Percentiles rank a stretch among this genome's conserved stretches.
Evolutionary conservation across 2,113 vertebrate species (phyloP).

Genomic region (Chinchilla lanigera): DNA sequence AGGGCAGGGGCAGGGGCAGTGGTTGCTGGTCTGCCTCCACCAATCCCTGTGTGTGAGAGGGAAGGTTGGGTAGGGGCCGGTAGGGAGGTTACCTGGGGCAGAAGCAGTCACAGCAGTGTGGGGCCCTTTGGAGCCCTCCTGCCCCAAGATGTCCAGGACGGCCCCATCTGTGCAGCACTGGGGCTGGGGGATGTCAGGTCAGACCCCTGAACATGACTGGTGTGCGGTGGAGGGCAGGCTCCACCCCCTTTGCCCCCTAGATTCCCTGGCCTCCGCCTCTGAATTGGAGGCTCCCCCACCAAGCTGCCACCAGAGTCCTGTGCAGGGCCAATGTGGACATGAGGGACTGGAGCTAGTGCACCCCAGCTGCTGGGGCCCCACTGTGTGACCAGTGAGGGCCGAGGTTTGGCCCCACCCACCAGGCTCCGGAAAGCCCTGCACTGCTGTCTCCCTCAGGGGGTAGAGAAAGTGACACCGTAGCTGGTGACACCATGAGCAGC

Average conservation of each 20-base stretch:
- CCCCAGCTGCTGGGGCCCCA: not conserved
- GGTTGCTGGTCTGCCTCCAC: not conserved
- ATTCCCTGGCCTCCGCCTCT: not conserved
- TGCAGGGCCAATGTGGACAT: no score
- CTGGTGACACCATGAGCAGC: not conserved
- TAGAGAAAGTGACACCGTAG: accelerated
- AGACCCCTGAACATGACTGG: not conserved
- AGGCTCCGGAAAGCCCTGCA: not conserved
- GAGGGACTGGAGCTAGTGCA: not conserved
- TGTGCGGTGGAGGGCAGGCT: not conserved
- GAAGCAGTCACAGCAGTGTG: not conserved
- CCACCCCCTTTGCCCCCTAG: not conserved
- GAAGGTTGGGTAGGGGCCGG: not conserved
- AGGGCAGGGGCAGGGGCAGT: not conserved
- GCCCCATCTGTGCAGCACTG: not conserved
- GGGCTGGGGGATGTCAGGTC: not conserved
- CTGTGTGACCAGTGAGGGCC: not conserved
- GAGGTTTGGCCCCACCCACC: not conserved
- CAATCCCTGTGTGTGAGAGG: not conserved
- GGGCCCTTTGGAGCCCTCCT: not conserved
- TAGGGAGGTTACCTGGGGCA: not conserved
- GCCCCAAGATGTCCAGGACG: not conserved
- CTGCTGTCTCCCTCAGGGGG: not conserved
- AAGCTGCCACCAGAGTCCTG: not conserved
- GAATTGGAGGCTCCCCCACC: not conserved